phyloP scores from a whole-genome alignment of 2,888 invertebrate species.

The Sarcophaga subvicina region DNA sequence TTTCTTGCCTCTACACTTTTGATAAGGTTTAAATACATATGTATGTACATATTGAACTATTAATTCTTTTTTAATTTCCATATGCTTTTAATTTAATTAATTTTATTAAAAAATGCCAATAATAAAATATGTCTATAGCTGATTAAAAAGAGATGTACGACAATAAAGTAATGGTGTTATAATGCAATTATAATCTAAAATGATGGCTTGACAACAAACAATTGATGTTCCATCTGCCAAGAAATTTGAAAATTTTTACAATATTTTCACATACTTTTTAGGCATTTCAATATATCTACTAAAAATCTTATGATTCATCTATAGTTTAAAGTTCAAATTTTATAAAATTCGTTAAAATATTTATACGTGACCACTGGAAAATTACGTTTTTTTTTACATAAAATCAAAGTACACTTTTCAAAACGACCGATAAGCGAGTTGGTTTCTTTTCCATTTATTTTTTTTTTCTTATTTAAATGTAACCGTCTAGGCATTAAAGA shows the following conservation, averaged over 20 bases:
- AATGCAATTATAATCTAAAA: conserved; percentile 18
- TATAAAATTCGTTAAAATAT: no score
- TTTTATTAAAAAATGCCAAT: conserved; percentile 38
- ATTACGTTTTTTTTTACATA: conserved; percentile 40
- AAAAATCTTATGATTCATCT: no score
- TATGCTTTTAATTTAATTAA: conserved; percentile 38
- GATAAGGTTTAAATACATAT: conserved; percentile 66
- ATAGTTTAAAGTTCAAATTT: no score
- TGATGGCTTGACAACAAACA: conserved; percentile 4
- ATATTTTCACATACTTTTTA: no score
- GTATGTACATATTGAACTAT: conserved; percentile 53
- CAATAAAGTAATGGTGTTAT: conserved; percentile 43
- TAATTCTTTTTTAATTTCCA: conserved; percentile 41
- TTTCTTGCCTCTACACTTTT: conserved; percentile 23
- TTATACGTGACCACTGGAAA: conserved; percentile 29
- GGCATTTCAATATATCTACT: no score
- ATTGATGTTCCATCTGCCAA: not conserved
- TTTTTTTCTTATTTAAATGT: conserved; percentile 11
- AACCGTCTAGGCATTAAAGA: conserved; percentile 39
- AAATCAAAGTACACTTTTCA: conserved; percentile 55
- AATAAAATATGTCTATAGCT: conserved; percentile 62
- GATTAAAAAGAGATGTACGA: conserved; percentile 49
- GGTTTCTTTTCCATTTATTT: not conserved
- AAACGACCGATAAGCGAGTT: conserved; percentile 35
- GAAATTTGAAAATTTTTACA: not conserved